Evolutionary conservation across 2,797 vertebrate genomes (phyloP).

Genomic region (Pseudochaenichthys georgianus): DNA sequence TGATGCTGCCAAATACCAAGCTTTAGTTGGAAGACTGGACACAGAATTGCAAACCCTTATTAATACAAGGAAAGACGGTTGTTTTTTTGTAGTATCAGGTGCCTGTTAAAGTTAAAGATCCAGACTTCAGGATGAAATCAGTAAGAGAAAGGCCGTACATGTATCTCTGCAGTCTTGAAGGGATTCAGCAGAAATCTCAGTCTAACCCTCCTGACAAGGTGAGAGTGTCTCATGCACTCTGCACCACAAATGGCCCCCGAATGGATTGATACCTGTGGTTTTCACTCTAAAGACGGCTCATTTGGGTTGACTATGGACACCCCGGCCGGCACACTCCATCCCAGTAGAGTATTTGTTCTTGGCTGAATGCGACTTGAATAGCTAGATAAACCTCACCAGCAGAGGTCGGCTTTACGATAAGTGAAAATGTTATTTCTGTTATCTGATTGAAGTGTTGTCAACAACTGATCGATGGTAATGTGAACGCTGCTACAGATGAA

Average conservation of each 20-base stretch:
- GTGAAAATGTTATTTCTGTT: conserved; percentile 26
- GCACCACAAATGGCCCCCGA: conserved; percentile 76
- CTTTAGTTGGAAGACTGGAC: not conserved
- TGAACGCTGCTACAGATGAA: not conserved
- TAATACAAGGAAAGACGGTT: not conserved
- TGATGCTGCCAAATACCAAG: not conserved
- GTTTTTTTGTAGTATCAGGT: conserved; percentile 20
- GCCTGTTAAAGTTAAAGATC: conserved; percentile 15
- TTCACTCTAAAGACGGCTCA: conserved; percentile 65
- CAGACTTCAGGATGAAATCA: conserved; percentile 42
- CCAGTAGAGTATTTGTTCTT: conserved; percentile 64
- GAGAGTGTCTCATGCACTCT: conserved; percentile 68
- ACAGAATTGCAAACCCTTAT: not conserved
- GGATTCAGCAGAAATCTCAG: conserved; percentile 51
- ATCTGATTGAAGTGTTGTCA: conserved; percentile 14
- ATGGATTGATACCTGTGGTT: conserved; percentile 75
- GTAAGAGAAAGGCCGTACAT: conserved; percentile 21
- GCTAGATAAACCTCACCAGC: conserved; percentile 52
- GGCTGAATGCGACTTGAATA: conserved; percentile 68
- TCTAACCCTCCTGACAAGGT: conserved; percentile 64
- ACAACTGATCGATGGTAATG: conserved; percentile 1
- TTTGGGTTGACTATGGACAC: conserved; percentile 66
- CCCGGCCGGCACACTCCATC: conserved; percentile 46
- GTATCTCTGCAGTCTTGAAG: conserved; percentile 41
- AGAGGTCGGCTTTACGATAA: conserved; percentile 35